Evolutionary conservation across 2,888 invertebrate genomes (phyloP), one percentile per base, ranked within the genome.

Genomic region (Boloria selene): DNA sequence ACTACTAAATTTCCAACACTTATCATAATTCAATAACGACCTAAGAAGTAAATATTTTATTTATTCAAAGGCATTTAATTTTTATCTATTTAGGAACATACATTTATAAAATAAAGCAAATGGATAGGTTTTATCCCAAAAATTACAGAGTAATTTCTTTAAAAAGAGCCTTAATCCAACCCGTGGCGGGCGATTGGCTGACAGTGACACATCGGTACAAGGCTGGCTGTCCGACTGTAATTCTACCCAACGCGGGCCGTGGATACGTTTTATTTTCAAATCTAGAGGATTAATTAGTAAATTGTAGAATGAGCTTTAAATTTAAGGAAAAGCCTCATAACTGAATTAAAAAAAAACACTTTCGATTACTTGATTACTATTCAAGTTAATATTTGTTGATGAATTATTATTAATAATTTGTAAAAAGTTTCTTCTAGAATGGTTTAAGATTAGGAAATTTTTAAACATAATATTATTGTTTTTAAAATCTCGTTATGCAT

Each of bases 201-300:
- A 92, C 92, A 92, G 89, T 93, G 92, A 93, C 92, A 90, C 91
- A 93, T 93, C 86, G 91, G 87, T 92, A 92, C 92, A 93, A 75
- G 91, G 84, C 81, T 71, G 86, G 85, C 84, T 83, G 88, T 88
- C 89, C 86, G 79, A 86, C 82, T 91, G 88, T 91, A 90, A 90
- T 90, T 90, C 90, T 85, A 91, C 86, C 88, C 88, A 78, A 75
- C 79, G 77, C 76, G 75, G 70, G 70, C 73, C 67, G 75, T 77
- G 76, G 75, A 76, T 79, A 85, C 81, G 78, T 82, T 87, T 84
- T 85, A 85, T 85, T 85, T 81, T 78, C 76, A 80, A 85, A 84
- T 83, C 77, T 79, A 78, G 75, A 74, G 72, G 80, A 82, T 86
- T 85, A 84, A 86, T 85, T 84, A 79, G 71, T 74, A 73, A 73